Conservation (phyloP, 2,797 vertebrate species). For the Syngnathus rostellatus region DNA sequence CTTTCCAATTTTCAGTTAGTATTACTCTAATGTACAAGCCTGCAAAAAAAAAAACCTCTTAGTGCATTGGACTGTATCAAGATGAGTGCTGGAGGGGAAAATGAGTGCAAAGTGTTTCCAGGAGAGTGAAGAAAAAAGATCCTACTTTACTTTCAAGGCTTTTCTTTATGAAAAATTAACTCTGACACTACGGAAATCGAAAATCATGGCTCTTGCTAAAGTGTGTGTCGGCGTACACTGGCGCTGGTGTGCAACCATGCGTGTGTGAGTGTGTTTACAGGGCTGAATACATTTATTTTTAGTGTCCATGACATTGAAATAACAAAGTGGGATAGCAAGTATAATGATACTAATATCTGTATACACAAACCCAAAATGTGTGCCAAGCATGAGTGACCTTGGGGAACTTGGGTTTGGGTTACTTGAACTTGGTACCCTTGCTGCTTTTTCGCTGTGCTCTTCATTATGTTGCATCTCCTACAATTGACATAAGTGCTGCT, state of each 20-base stretch:
- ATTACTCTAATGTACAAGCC: background rate
- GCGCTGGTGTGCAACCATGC: background rate
- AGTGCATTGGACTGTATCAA: constrained; percentile 19
- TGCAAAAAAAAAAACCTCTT: constrained; percentile 1
- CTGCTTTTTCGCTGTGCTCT: no score
- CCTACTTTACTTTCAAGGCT: constrained; percentile 20
- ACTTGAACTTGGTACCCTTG: no score
- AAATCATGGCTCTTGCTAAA: constrained; percentile 12
- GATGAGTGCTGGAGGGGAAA: constrained; percentile 13
- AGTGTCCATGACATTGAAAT: background rate
- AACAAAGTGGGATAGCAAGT: constrained; percentile 1
- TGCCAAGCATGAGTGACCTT: constrained; percentile 29
- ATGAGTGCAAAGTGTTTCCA: constrained; percentile 18
- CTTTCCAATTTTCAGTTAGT: background rate
- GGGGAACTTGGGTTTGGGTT: background rate
- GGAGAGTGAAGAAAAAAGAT: constrained; percentile 7
- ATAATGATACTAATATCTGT: background rate
- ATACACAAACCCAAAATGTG: background rate
- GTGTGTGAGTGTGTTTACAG: constrained; percentile 1
- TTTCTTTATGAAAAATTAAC: constrained; percentile 25
- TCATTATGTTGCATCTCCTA: no score
- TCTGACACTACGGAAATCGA: constrained; percentile 24
- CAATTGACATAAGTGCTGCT: background rate
- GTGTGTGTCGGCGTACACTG: constrained; percentile 1
- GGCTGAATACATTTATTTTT: background rate